These are phyloP conservation scores for Brachypodius melanocephalos DNA, from an alignment of 2,113 vertebrate genomes.

Conservation along the genomic window DNA sequence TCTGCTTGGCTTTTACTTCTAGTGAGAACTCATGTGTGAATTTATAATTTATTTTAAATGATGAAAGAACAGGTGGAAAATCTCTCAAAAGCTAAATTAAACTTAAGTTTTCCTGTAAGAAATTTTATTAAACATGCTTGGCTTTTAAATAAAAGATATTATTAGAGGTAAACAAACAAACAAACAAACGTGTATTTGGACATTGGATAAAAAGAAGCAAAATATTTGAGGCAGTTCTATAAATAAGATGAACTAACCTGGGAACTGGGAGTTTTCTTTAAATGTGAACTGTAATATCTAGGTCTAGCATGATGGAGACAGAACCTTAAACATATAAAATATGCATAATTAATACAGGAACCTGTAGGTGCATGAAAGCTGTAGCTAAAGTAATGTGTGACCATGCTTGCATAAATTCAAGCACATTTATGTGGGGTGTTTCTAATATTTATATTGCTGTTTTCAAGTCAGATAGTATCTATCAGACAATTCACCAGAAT, in stretches of 20 bases:
- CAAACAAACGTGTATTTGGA: background rate
- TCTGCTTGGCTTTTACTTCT: conserved; percentile 52
- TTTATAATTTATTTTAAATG: conserved; percentile 36
- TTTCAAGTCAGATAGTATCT: background rate
- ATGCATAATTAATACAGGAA: background rate
- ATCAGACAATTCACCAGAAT: background rate
- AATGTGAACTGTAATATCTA: background rate
- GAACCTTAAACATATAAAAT: background rate
- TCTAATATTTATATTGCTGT: background rate
- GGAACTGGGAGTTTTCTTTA: background rate
- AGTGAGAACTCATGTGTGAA: conserved; percentile 1
- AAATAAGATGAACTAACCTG: background rate
- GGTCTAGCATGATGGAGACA: background rate
- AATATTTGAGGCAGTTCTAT: background rate
- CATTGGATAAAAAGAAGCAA: background rate
- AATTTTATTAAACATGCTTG: background rate
- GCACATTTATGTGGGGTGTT: background rate
- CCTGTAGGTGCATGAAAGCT: background rate
- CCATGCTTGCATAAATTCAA: background rate
- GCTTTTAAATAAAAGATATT: background rate
- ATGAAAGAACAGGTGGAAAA: conserved; percentile 15
- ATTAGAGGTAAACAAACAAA: background rate
- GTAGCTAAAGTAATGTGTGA: background rate
- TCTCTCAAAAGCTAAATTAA: background rate
- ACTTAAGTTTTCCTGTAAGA: background rate